Evolutionary conservation across 2,888 invertebrate species (phyloP).

Genomic region (Cotesia congregata): DNA sequence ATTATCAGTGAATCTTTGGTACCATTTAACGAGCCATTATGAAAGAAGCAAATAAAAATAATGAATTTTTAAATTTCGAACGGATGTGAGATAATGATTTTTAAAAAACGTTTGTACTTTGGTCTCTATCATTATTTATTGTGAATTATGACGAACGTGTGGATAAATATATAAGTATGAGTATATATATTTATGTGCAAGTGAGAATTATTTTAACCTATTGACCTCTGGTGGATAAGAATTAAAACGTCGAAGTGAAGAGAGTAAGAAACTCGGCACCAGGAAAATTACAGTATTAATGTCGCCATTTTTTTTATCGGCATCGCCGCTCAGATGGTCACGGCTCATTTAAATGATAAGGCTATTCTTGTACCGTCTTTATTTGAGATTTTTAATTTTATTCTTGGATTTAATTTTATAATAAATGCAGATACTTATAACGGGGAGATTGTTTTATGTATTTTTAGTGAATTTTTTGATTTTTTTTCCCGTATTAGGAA

Average conservation of each 20-base stretch:
- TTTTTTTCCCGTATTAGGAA: too few relatives aligned
- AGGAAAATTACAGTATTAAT: constrained; percentile 26
- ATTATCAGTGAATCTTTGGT: not conserved
- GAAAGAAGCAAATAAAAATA: not conserved
- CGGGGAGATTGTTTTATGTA: too few relatives aligned
- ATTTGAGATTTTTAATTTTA: not conserved
- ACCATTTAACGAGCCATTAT: not conserved
- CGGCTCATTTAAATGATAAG: constrained; percentile 63
- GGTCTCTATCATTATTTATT: not conserved
- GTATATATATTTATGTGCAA: constrained; percentile 21
- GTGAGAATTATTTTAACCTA: constrained; percentile 18
- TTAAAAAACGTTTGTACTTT: not conserved
- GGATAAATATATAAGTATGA: not conserved
- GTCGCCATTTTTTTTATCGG: constrained; percentile 43
- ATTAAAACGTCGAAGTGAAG: constrained; percentile 24
- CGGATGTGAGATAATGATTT: not conserved
- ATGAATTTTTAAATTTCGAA: not conserved
- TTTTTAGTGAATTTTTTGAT: too few relatives aligned
- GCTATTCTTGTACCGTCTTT: constrained; percentile 27
- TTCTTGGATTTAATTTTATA: not conserved
- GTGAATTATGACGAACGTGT: not conserved
- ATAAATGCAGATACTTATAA: too few relatives aligned
- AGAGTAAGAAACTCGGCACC: not conserved
- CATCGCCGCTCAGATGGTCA: constrained; percentile 59
- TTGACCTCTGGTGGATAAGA: constrained; percentile 33